These are phyloP conservation scores for Microcebus griseorufus DNA, from an alignment of 2,113 vertebrate genomes.

Conservation along the genomic window DNA sequence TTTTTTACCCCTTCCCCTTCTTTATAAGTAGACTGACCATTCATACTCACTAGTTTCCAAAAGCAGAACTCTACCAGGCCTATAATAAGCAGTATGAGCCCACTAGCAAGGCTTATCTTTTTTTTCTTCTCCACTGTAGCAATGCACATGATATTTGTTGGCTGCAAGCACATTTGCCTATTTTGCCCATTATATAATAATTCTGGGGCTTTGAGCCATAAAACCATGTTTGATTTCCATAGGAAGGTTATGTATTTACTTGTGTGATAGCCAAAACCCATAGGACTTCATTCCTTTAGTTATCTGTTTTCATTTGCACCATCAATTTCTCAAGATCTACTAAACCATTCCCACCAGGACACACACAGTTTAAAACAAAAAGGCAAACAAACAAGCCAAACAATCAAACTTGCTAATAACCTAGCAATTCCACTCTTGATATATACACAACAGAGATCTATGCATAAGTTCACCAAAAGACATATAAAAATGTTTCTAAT, in stretches of 20 bases:
- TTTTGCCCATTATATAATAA: background rate
- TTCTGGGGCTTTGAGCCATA: background rate
- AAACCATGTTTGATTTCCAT: background rate
- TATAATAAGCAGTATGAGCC: background rate
- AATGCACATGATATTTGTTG: background rate
- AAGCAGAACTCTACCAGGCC: background rate
- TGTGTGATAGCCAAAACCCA: background rate
- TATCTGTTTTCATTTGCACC: slow-evolving; percentile 33
- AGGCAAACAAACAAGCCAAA: background rate
- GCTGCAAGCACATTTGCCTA: background rate
- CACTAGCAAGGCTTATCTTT: background rate
- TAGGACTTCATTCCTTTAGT: background rate
- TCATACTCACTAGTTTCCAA: background rate
- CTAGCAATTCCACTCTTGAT: slow-evolving; percentile 14
- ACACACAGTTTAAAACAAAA: slow-evolving; percentile 21
- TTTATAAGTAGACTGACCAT: background rate
- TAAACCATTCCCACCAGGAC: background rate
- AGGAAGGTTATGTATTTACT: slow-evolving; percentile 26
- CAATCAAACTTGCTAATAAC: background rate
- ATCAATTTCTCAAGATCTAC: slow-evolving; percentile 3
- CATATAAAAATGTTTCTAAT: background rate
- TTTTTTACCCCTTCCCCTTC: background rate
- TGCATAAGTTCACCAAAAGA: slow-evolving; percentile 26
- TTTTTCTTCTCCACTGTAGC: background rate
- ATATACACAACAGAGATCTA: background rate